These are phyloP conservation scores for Leptopilina myrica DNA, from an alignment of 2,888 invertebrate species.

Conservation along the genomic window DNA sequence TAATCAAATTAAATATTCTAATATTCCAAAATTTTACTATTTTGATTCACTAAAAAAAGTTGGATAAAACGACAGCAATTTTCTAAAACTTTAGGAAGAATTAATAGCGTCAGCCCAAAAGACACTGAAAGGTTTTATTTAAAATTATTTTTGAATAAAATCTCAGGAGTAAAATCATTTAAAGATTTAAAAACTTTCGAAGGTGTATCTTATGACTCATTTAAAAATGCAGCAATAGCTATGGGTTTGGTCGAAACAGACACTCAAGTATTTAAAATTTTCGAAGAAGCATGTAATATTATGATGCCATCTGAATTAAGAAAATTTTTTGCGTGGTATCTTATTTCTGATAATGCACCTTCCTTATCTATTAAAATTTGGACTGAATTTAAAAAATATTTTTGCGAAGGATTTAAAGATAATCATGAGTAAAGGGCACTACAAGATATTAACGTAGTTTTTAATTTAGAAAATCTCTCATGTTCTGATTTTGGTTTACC, in stretches of 20 bases:
- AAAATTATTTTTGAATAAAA: constrained; percentile 45
- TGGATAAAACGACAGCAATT: constrained; percentile 33
- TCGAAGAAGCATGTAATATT: neutral
- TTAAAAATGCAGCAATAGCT: constrained; percentile 40
- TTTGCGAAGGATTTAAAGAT: neutral
- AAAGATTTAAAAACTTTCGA: neutral
- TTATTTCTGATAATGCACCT: neutral
- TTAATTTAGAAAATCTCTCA: too few relatives aligned
- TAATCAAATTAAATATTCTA: neutral
- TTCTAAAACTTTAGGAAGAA: constrained; percentile 45
- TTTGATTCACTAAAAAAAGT: constrained; percentile 33
- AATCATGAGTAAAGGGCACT: too few relatives aligned
- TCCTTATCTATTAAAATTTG: neutral
- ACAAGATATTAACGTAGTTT: too few relatives aligned
- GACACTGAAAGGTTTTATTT: constrained; percentile 49
- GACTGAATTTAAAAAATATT: neutral
- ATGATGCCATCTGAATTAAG: constrained; percentile 35
- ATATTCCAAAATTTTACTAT: too few relatives aligned
- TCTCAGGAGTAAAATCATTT: constrained; percentile 44
- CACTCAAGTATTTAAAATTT: constrained; percentile 11
- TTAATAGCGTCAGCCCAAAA: constrained; percentile 45
- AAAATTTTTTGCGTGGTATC: neutral
- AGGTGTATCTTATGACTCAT: constrained; percentile 26
- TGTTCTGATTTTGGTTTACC: too few relatives aligned
- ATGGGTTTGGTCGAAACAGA: constrained; percentile 41